phyloP scores from a whole-genome alignment of 2,797 vertebrate species.

The Enteromius thamalakanensis region DNA sequence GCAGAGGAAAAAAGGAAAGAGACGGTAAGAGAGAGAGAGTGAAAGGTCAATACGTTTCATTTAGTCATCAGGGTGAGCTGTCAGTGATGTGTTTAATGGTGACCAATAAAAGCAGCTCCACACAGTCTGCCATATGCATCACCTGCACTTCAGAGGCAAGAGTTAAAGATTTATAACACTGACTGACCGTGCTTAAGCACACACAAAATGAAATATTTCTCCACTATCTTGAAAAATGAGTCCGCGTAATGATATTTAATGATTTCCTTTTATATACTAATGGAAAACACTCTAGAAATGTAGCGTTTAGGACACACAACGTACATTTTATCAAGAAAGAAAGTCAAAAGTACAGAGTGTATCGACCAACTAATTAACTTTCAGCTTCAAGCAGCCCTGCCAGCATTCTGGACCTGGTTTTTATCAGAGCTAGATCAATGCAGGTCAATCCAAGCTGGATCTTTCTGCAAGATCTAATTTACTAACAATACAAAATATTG shows the following conservation, averaged over 20 bases:
- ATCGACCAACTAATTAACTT: constrained; percentile 67
- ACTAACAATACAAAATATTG: constrained; percentile 48
- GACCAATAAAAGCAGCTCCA: constrained; percentile 41
- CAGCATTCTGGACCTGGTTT: constrained; percentile 62
- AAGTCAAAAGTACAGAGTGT: constrained; percentile 55
- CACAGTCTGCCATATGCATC: constrained; percentile 16
- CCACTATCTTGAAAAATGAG: constrained; percentile 44
- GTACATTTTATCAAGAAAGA: constrained; percentile 23
- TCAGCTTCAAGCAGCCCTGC: constrained; percentile 59
- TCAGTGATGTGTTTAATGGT: constrained; percentile 45
- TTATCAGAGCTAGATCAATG: constrained; percentile 63
- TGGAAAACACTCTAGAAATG: background rate
- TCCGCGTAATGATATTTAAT: constrained; percentile 10
- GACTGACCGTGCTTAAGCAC: constrained; percentile 13
- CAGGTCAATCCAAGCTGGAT: constrained; percentile 48
- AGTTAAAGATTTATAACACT: constrained; percentile 33
- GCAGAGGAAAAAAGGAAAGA: background rate
- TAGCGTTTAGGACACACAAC: constrained; percentile 51
- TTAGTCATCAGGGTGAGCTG: constrained; percentile 45
- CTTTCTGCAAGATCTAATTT: constrained; percentile 58
- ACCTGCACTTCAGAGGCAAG: constrained; percentile 14
- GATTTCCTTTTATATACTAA: constrained; percentile 1
- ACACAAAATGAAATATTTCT: constrained; percentile 39
- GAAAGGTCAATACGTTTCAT: constrained; percentile 55
- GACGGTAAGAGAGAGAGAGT: background rate